Conservation (phyloP, 1,140 invertebrate species). For the Solen grandis region DNA sequence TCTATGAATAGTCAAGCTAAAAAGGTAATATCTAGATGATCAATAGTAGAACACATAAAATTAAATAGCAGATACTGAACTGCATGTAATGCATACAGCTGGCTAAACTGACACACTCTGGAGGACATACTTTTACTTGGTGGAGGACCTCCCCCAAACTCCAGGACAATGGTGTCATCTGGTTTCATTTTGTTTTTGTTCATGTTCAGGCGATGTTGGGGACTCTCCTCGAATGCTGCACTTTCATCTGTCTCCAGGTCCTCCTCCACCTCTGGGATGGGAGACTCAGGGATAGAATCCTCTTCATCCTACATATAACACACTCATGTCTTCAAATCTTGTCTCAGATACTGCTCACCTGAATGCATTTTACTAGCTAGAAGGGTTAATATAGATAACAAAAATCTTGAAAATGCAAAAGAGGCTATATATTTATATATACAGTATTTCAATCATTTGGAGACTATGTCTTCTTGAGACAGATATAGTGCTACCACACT, state of each 20-base stretch:
- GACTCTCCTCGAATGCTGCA: slow-evolving; percentile 20
- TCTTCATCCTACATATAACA: slow-evolving; percentile 3
- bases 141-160: slow-evolving; percentile 37
- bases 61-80: no score
- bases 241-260: slow-evolving; percentile 41
- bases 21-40: no score
- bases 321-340: not conserved
- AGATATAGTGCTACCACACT: no score
- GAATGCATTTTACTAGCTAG: not conserved
- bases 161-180: slow-evolving; percentile 48
- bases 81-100: no score
- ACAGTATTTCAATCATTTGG: no score
- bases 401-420: not conserved
- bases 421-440: no score
- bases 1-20: no score
- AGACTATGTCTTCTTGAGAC: no score
- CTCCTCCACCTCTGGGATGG: slow-evolving; percentile 47
- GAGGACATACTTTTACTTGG: slow-evolving; percentile 41
- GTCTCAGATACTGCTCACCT: not conserved
- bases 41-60: no score
- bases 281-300: slow-evolving; percentile 39
- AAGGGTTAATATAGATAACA: not conserved
- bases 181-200: slow-evolving; percentile 33
- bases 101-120: no score
- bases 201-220: slow-evolving; percentile 13